phyloP scores from a whole-genome alignment of 1,140 invertebrate species.

The Kradibia gibbosae region DNA sequence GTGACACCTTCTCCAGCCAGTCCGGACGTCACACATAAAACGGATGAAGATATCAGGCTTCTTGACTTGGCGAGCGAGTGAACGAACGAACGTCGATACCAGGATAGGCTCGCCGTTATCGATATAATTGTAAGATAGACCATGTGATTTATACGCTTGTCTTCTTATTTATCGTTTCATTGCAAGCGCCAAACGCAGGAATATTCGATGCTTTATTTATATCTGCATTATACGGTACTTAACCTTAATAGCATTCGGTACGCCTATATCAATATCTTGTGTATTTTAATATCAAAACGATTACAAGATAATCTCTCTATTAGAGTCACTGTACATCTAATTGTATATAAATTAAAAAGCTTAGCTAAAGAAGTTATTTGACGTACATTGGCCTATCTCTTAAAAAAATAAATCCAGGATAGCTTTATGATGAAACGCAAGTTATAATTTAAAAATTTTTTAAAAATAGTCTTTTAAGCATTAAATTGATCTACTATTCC shows the following conservation, averaged over 20 bases:
- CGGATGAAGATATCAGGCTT: constrained; percentile 63
- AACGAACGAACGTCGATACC: constrained; percentile 55
- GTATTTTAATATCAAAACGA: background rate
- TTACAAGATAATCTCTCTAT: background rate
- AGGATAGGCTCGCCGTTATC: constrained; percentile 62
- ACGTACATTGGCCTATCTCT: too few relatives aligned
- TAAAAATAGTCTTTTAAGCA: too few relatives aligned
- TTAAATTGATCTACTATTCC: too few relatives aligned
- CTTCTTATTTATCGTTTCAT: constrained; percentile 58
- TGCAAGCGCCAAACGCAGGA: background rate
- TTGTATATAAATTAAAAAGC: background rate
- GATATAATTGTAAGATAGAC: constrained; percentile 67
- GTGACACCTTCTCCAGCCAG: background rate
- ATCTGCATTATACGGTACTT: background rate
- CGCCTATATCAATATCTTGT: background rate
- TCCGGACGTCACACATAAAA: background rate
- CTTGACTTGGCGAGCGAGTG: constrained; percentile 38
- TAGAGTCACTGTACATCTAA: background rate
- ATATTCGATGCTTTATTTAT: background rate
- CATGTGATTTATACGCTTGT: constrained; percentile 60
- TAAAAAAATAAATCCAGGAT: too few relatives aligned
- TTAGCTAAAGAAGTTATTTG: background rate
- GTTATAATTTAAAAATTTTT: too few relatives aligned
- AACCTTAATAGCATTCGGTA: background rate
- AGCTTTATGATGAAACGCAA: too few relatives aligned